phyloP scores from a whole-genome alignment of 2,888 invertebrate species.

The Tachina fera region DNA sequence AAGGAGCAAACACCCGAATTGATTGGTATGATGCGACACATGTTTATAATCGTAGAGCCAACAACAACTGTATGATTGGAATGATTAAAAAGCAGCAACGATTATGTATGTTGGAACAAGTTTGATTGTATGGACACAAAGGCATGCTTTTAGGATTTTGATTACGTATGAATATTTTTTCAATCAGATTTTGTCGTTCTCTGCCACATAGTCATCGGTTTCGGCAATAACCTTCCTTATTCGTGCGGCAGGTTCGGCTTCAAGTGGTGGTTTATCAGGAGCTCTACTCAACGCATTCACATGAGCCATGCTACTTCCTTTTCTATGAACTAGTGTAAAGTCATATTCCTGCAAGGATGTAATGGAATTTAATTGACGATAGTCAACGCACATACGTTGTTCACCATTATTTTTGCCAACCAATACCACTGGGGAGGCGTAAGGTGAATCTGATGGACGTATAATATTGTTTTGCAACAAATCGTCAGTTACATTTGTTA shows the following conservation, averaged over 20 bases:
- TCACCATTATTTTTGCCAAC: slow-evolving; percentile 66
- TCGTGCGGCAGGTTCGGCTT: not conserved
- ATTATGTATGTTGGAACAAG: too few species aligned
- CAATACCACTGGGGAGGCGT: slow-evolving; percentile 55
- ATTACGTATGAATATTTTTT: too few species aligned
- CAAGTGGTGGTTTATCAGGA: not conserved
- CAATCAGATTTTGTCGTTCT: too few species aligned
- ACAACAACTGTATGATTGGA: too few species aligned
- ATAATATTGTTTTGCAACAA: slow-evolving; percentile 56
- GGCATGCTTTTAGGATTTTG: too few species aligned
- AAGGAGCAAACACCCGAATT: too few species aligned
- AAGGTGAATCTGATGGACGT: slow-evolving; percentile 49
- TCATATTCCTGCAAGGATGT: slow-evolving; percentile 34
- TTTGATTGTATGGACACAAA: too few species aligned
- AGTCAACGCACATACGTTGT: slow-evolving; percentile 58
- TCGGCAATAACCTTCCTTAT: slow-evolving; percentile 40
- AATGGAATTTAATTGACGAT: slow-evolving; percentile 29
- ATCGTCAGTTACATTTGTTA: slow-evolving; percentile 37
- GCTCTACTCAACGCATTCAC: not conserved
- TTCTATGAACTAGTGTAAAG: not conserved
- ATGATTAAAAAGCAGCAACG: too few species aligned
- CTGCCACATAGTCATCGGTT: slow-evolving; percentile 64
- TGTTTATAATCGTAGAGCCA: too few species aligned
- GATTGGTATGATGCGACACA: too few species aligned
- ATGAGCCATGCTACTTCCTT: not conserved